phyloP scores from a whole-genome alignment of 2,797 vertebrate genomes.

The Cephalopachus bancanus region DNA sequence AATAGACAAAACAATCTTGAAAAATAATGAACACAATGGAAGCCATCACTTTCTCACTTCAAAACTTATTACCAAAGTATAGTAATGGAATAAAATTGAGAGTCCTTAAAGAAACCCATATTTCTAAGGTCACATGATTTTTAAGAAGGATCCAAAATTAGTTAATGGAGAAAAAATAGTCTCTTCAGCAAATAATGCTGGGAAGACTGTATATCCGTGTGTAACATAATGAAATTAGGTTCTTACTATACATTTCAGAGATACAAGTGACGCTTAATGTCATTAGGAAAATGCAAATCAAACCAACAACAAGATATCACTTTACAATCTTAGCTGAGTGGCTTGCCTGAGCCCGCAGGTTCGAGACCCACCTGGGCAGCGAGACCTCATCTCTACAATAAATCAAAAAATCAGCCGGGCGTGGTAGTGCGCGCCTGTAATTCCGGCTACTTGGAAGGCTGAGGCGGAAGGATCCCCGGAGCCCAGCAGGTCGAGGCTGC shows the following conservation, averaged over 20 bases:
- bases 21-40: no score
- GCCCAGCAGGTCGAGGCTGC: no score
- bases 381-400: no score
- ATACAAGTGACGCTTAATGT: not conserved
- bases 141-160: not conserved
- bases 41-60: no score
- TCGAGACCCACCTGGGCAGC: no score
- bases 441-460: no score
- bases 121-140: not conserved
- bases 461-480: no score
- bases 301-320: not conserved
- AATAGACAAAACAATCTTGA: not conserved
- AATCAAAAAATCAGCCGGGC: no score
- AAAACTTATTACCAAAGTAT: not conserved
- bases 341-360: no score
- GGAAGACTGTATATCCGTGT: not conserved
- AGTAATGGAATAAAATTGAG: not conserved
- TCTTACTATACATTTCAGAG: not conserved
- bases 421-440: no score
- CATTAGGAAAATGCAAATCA: not conserved
- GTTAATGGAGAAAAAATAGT: not conserved
- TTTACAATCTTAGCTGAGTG: no score
- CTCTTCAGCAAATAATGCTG: not conserved
- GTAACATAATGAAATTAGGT: not conserved
- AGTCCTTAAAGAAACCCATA: not conserved